These are phyloP conservation scores for Macroglossus sobrinus DNA, from an alignment of 2,113 vertebrate species.

Conservation along the genomic window DNA sequence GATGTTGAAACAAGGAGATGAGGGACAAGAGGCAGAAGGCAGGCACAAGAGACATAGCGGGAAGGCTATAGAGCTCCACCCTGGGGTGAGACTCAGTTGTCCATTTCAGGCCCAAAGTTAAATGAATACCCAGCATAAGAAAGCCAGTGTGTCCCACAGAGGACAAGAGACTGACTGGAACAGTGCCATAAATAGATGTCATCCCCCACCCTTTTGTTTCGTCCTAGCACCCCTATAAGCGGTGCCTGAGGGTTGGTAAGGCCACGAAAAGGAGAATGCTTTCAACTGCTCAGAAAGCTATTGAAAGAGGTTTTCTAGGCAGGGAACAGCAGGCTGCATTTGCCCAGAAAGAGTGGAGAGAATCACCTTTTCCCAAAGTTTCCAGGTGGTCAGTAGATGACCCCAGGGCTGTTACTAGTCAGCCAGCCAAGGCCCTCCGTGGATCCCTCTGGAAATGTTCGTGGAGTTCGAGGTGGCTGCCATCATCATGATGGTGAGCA, in stretches of 20 bases:
- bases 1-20: too few relatives aligned
- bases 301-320: neutral
- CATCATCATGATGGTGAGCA: rapidly evolving
- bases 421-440: neutral
- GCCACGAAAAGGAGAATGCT: rapidly evolving
- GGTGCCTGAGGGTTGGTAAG: neutral
- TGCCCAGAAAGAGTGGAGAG: rapidly evolving
- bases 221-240: too few relatives aligned
- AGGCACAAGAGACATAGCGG: neutral
- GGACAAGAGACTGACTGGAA: neutral
- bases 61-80: rapidly evolving
- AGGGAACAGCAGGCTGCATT: neutral
- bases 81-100: rapidly evolving
- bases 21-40: neutral
- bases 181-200: rapidly evolving
- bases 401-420: neutral
- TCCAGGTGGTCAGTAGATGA: too few relatives aligned
- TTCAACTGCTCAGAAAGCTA: rapidly evolving
- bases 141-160: rapidly evolving
- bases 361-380: neutral
- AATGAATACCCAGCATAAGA: rapidly evolving
- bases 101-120: too few relatives aligned
- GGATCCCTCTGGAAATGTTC: neutral
- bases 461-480: neutral
- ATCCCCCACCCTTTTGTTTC: neutral